Base-by-base conservation (phyloP, 35 echinoderm and acorn worm species). In the Chiridota heheva region DNA sequence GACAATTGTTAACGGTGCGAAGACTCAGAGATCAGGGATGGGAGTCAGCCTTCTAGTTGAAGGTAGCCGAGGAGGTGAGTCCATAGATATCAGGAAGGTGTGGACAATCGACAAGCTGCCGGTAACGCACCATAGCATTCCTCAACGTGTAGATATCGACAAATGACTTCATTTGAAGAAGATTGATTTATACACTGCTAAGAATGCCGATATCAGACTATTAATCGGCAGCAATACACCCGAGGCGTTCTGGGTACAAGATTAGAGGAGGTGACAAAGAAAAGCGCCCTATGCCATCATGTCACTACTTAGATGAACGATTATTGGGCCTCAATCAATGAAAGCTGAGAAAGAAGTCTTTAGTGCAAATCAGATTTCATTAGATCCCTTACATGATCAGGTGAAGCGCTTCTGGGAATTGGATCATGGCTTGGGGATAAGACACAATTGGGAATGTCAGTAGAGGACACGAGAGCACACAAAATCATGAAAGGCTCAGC, bases 201-300 rank as follows among this genome's bases (percentile, higher is more conserved):
- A 57, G 7, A 38, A 76, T 29, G 49, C 26, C 20, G 37, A 81
- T 3, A 45, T 66, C 13, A 87, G 7, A 39, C 58, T 81, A 1
- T 76, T 87, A 39, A 81, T 87, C 13, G 85, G 85, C 8, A 87
- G 61, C 57, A 68, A 87, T 66, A 62, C 41, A 0, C 85, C 85
- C 27, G 85, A 87, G 2, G 85, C 85, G 42, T 81, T 81, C 61
- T 87, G 85, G 85, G 85, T 81, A 17, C 18, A 47, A 74, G 67
- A 87, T 37, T 58, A 87, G 44, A 81, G 85, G 40, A 35, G 65
- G 37, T 65, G 67, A 31, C 27, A 26, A 0, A 84, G 28, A 39
- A 84, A 75, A 28, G 67, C 72, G 27, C 81, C 81, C 1, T 84
- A 84, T 46, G 81, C 81, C 15, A 59, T 59, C 29, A 41, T 45